These are phyloP conservation scores for Scaptodrosophila latifasciaeformis DNA, from an alignment of 2,888 invertebrate genomes.

Conservation along the genomic window DNA sequence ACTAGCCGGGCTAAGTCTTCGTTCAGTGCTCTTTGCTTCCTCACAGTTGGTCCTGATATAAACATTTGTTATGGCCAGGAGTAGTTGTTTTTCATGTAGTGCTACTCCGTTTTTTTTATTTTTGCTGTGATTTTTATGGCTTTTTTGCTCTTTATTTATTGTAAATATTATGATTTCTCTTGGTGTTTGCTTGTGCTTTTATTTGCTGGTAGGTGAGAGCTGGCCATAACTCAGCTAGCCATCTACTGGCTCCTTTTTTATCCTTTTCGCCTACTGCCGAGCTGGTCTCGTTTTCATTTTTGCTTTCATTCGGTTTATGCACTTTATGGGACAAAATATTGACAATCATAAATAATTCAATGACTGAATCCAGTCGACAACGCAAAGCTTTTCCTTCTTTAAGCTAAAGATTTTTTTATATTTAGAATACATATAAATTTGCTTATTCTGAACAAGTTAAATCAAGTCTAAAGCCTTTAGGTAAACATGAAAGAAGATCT, in stretches of 20 bases:
- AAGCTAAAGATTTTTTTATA: no score
- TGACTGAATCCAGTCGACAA: conserved; percentile 18
- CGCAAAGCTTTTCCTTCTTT: conserved; percentile 33
- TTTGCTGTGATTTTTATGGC: conserved; percentile 44
- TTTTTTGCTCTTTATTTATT: conserved; percentile 47
- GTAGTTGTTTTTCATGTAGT: not conserved
- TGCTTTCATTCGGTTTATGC: conserved; percentile 24
- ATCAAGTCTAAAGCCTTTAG: no score
- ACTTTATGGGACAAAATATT: conserved; percentile 42
- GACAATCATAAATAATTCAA: conserved; percentile 59
- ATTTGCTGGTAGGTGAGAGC: no score
- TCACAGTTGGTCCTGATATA: conserved; percentile 42
- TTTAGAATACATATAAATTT: no score
- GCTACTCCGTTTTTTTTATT: conserved; percentile 16
- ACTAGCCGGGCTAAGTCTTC: conserved; percentile 19
- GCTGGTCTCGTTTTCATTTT: not conserved
- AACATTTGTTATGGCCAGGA: conserved; percentile 40
- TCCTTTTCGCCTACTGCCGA: conserved; percentile 5
- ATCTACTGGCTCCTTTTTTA: conserved; percentile 2
- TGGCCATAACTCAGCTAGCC: not conserved
- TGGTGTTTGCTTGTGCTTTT: not conserved
- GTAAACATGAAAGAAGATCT: no score
- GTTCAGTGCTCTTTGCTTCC: conserved; percentile 15
- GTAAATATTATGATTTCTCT: conserved; percentile 47
- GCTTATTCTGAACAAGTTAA: no score